A percentile compares a stretch with the other conserved stretches of the same genome.
phyloP scores from a whole-genome alignment of 2,113 vertebrate species.

The Antechinus flavipes region DNA sequence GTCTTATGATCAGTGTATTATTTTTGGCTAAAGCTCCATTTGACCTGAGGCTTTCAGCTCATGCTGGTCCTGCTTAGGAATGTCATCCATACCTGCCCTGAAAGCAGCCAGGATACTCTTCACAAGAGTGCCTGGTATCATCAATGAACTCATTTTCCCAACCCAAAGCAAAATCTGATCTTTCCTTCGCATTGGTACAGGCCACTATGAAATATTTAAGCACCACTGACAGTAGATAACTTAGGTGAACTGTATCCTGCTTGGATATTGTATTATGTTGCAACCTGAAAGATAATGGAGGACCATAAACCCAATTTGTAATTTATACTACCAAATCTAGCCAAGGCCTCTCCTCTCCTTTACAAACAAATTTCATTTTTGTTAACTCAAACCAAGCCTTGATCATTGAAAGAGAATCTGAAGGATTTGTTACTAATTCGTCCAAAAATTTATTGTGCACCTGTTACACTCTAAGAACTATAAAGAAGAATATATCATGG shows the following conservation, averaged over 20 bases:
- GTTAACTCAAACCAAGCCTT: background rate
- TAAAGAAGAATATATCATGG: background rate
- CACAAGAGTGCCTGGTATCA: slow-evolving; percentile 60
- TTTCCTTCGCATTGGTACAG: slow-evolving; percentile 37
- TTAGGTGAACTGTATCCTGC: slow-evolving; percentile 59
- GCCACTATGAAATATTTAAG: slow-evolving; percentile 75
- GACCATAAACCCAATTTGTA: background rate
- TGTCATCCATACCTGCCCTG: background rate
- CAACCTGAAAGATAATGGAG: slow-evolving; percentile 22
- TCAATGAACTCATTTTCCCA: slow-evolving; percentile 48
- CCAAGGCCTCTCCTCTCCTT: background rate
- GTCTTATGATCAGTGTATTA: background rate
- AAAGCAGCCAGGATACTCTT: slow-evolving; percentile 1
- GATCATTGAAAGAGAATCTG: background rate
- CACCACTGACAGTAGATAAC: slow-evolving; percentile 56
- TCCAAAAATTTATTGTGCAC: background rate
- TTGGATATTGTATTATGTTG: slow-evolving; percentile 52
- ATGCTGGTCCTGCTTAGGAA: background rate
- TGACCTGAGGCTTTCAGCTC: background rate
- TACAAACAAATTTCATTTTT: background rate
- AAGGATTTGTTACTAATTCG: background rate
- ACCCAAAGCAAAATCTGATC: slow-evolving; percentile 55
- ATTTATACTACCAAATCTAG: background rate
- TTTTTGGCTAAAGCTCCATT: background rate
- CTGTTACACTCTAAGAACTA: background rate